phyloP scores from a whole-genome alignment of 2,797 vertebrate species.

The Tolypeutes matacus region DNA sequence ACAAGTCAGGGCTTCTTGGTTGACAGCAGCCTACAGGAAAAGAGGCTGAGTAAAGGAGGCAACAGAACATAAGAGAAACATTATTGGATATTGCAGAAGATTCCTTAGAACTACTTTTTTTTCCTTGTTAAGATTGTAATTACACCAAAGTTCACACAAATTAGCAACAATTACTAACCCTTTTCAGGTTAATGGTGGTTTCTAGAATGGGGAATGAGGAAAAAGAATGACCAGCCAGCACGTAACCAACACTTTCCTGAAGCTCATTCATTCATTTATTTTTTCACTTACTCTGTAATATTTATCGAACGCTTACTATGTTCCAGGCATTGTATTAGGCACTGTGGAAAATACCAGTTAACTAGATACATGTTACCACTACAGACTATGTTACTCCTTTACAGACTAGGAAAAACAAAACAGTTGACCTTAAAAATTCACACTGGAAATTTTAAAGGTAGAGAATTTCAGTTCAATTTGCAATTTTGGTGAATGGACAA shows the following conservation, averaged over 20 bases:
- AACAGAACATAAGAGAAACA: not conserved
- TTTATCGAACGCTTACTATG: not conserved
- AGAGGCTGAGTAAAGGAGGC: not conserved
- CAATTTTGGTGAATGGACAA: not conserved
- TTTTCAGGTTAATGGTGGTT: not conserved
- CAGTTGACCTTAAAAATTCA: not conserved
- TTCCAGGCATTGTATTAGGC: not conserved
- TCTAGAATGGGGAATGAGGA: conserved; percentile 2
- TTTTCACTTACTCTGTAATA: conserved; percentile 1
- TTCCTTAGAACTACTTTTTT: not conserved
- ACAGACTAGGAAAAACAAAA: not conserved
- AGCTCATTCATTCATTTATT: not conserved
- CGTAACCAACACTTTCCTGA: not conserved
- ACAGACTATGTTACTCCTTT: not conserved
- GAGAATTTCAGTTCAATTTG: not conserved
- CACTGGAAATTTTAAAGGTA: not conserved
- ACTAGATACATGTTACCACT: not conserved
- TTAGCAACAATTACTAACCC: conserved; percentile 29
- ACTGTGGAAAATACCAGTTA: not conserved
- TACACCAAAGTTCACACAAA: conserved; percentile 26
- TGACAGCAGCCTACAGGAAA: not conserved
- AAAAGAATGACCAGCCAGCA: not conserved
- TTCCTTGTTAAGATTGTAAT: conserved; percentile 36
- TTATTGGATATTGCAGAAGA: conserved; percentile 12
- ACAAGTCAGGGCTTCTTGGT: not conserved